Base-by-base conservation (phyloP, 2,888 invertebrate genomes). In the Polydrusus pterygomalis region DNA sequence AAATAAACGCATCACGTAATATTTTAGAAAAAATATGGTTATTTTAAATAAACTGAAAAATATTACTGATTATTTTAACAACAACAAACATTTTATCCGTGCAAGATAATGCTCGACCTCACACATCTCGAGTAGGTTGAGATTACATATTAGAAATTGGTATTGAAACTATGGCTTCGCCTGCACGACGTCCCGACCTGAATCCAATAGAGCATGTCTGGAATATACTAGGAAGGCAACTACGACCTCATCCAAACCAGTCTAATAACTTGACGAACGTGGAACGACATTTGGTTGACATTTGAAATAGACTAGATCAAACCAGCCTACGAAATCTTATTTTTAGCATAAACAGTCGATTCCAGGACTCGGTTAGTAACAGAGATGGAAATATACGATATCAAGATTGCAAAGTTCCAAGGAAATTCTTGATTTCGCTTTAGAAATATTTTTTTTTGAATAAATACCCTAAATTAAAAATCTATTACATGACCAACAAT, bases 291-390 rank as follows among this genome's bases (percentile, higher is more conserved):
- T 54, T 68, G 68, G 68, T 63, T 78, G 47, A 72, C 65, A 63
- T 49, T 70, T 75, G 70, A 63, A 62, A 75, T 47, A 38, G 49
- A 69, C 70, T 63, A 30, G 54, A 45, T 63, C 64, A 49, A 20
- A 56, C 70, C 70, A 38, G 60, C 51, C 87, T 58, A 69, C 62
- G 65, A 74, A 77, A 15, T 58, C 58, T 58, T 56, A 70, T 70
- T 58, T 70, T 70, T 15, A 70, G 70, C 18, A 70, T 70, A 45
- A 70, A 70, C 20, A 40, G 43, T 20, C 82, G 60, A 30, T 70
- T 20, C n/a, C 58, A 70, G 58, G 70, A 7, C 43, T 18, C 58
- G 38, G 8, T 70, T 20, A 25, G 62, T 7, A 30, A 34, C 38
- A 34, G 62, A 62, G 34, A 17, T 30, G 62, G 62, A 62, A 58